These are phyloP conservation scores for Phocoena sinus DNA, from an alignment of 2,113 vertebrate genomes.

Conservation along the genomic window DNA sequence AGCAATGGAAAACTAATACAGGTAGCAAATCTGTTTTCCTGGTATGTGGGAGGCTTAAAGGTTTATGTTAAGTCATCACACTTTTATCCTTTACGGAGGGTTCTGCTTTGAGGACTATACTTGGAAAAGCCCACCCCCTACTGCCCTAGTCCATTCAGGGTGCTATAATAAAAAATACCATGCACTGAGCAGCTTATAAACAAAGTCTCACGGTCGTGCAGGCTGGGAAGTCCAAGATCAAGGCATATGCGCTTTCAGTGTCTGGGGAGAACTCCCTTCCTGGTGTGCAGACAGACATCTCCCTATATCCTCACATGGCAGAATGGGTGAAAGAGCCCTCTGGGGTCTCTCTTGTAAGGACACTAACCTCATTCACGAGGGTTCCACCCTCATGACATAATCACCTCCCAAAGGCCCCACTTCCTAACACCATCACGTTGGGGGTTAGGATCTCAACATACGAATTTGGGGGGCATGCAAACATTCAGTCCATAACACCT, in stretches of 20 bases:
- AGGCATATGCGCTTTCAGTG: rapidly evolving
- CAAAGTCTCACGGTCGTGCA: rapidly evolving
- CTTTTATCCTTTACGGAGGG: rapidly evolving
- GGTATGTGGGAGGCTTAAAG: background rate
- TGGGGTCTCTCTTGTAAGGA: no score
- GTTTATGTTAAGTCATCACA: background rate
- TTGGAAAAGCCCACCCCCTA: background rate
- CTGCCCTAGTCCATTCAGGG: background rate
- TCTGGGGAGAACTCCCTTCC: background rate
- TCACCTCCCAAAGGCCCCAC: no score
- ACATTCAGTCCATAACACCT: no score
- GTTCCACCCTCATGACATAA: no score
- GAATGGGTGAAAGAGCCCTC: background rate
- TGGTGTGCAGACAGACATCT: background rate
- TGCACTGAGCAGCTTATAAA: background rate
- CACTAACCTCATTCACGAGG: no score
- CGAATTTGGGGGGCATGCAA: no score
- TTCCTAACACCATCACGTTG: no score
- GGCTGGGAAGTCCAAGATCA: background rate
- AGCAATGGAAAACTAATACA: background rate
- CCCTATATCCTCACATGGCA: background rate
- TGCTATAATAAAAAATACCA: background rate
- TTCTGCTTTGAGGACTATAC: rapidly evolving
- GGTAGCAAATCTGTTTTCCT: no score
- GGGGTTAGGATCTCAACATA: no score